Evolutionary conservation across 92 coral and sea anemone species (phyloP).

Genomic region (Pocillopora grandis): DNA sequence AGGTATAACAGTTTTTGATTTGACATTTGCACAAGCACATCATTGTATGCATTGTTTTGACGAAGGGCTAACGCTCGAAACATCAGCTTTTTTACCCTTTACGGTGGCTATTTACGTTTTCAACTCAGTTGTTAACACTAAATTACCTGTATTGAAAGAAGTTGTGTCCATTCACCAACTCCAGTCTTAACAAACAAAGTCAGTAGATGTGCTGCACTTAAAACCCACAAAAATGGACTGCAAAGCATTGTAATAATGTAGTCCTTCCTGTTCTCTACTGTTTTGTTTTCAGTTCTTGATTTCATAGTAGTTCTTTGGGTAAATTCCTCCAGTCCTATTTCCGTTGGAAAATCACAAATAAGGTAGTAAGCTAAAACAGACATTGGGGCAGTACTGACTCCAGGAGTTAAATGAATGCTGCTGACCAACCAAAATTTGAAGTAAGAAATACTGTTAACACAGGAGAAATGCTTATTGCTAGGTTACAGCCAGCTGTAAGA

Average conservation of each 20-base stretch:
- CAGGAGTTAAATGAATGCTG: conserved; percentile 77
- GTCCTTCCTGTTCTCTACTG: neutral
- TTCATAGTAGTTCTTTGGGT: neutral
- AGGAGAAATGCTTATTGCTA: conserved; percentile 85
- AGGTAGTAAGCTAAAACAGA: neutral
- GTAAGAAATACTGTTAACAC: conserved; percentile 69
- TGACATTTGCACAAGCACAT: too few relatives aligned
- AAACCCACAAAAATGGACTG: conserved; percentile 90
- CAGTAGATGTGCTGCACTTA: conserved; percentile 68
- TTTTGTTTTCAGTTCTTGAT: conserved; percentile 16
- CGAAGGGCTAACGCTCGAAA: neutral
- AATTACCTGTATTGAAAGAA: conserved; percentile 82
- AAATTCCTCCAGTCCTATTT: conserved; percentile 52
- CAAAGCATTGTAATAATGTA: conserved; percentile 31
- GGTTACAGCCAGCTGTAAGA: conserved; percentile 94
- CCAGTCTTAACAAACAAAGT: conserved; percentile 77
- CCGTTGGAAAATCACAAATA: conserved; percentile 74
- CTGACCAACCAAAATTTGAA: conserved; percentile 73
- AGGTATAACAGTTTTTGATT: too few relatives aligned
- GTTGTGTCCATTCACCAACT: conserved; percentile 90
- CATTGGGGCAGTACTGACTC: conserved; percentile 26
- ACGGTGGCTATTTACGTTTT: too few relatives aligned
- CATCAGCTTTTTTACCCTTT: too few relatives aligned
- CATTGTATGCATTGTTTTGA: too few relatives aligned
- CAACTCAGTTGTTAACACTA: conserved; percentile 38